Evolutionary conservation across 2,888 invertebrate species (phyloP).

Genomic region (Chaitophorus viminalis): DNA sequence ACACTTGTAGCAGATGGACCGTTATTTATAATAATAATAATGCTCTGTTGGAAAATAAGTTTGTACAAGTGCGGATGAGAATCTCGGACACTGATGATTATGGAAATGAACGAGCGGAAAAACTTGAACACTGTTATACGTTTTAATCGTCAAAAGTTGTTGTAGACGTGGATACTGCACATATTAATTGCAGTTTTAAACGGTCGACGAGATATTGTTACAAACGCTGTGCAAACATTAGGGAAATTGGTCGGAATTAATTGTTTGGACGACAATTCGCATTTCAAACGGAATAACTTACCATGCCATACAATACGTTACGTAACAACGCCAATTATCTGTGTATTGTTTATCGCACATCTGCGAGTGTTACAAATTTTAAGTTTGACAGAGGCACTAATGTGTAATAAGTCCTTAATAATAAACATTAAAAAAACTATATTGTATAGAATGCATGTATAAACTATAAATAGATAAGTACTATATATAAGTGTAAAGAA

Average conservation of each 20-base stretch:
- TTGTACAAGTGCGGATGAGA: background rate
- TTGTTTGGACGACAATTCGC: background rate
- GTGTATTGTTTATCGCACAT: background rate
- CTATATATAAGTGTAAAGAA: no score
- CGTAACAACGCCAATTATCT: background rate
- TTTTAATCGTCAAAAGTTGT: slow-evolving; percentile 34
- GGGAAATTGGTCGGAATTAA: slow-evolving; percentile 6
- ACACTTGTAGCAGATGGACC: background rate
- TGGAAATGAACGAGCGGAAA: background rate
- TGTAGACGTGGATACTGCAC: background rate
- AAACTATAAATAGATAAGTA: no score
- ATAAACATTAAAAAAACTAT: background rate
- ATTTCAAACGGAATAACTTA: background rate
- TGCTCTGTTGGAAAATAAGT: slow-evolving; percentile 16
- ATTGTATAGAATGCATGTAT: no score
- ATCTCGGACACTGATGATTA: background rate
- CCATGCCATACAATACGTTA: background rate
- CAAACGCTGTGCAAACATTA: background rate
- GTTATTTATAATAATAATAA: background rate
- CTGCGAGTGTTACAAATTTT: background rate
- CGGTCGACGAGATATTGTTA: background rate
- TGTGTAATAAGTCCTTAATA: background rate
- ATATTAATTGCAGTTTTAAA: background rate
- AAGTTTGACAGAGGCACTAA: background rate
- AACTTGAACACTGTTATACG: background rate